A percentile compares a stretch with the other conserved stretches of the same genome.
These are phyloP conservation scores for Mystacides longicornis DNA, from an alignment of 2,888 invertebrate genomes.

Conservation along the genomic window DNA sequence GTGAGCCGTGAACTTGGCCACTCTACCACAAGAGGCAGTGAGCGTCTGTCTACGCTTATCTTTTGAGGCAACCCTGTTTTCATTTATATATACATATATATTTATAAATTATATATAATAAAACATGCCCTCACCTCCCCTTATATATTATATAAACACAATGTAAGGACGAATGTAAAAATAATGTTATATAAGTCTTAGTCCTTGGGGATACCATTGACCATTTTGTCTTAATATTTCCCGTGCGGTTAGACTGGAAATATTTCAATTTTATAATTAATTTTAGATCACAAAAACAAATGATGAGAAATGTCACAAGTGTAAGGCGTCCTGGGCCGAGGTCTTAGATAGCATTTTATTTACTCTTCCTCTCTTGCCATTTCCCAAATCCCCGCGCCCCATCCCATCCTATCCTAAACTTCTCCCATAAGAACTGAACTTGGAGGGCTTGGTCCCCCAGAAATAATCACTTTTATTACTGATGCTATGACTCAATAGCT, in stretches of 20 bases:
- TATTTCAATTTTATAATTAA: too few species aligned
- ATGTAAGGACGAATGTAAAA: too few species aligned
- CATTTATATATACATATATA: neutral
- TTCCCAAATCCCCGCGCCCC: neutral
- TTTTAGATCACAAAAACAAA: too few species aligned
- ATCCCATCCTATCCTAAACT: too few species aligned
- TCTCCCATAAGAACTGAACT: neutral
- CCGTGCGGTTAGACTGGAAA: too few species aligned
- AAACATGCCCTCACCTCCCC: neutral
- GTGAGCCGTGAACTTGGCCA: constrained; percentile 27
- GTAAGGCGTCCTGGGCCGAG: too few species aligned
- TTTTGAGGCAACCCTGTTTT: constrained; percentile 17
- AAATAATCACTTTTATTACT: constrained; percentile 11
- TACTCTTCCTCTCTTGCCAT: constrained; percentile 26
- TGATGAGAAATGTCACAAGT: too few species aligned
- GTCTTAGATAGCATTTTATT: constrained; percentile 17
- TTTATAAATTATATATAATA: neutral
- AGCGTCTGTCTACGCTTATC: constrained; percentile 19
- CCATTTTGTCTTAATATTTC: too few species aligned
- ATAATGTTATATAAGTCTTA: too few species aligned
- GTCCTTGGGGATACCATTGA: too few species aligned
- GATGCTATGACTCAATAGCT: constrained; percentile 19
- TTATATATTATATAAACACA: neutral
- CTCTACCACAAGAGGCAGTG: neutral
- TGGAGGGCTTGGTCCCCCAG: neutral